These are phyloP conservation scores for Nesogale talazaci DNA, from an alignment of 2,113 vertebrate species.

Conservation along the genomic window DNA sequence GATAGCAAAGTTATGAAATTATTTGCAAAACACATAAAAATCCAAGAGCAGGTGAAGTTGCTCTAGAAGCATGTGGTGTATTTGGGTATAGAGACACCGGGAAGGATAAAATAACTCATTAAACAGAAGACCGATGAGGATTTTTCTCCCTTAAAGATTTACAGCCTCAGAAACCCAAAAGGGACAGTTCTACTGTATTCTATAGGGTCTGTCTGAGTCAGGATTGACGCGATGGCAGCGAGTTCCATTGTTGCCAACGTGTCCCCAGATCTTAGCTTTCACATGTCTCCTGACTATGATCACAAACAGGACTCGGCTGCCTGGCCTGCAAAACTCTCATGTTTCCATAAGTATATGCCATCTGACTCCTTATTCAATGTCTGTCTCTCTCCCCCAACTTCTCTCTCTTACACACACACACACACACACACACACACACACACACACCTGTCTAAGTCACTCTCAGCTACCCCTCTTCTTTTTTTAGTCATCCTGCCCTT, in stretches of 20 bases:
- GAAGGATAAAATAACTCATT: no score
- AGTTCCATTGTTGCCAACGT: no score
- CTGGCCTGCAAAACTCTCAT: neutral
- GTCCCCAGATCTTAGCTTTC: neutral
- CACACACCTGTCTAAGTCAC: neutral
- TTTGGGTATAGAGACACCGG: no score
- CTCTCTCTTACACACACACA: neutral
- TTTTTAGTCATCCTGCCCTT: neutral
- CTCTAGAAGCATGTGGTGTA: no score
- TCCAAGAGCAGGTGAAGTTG: no score
- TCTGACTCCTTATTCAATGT: no score
- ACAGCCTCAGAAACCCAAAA: no score
- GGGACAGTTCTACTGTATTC: no score
- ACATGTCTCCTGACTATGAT: neutral
- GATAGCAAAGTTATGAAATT: no score
- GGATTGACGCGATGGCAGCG: no score
- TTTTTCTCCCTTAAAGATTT: neutral
- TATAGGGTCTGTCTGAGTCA: no score
- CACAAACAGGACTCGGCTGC: neutral
- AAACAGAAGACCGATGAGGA: neutral
- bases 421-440: neutral
- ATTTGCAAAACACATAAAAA: no score
- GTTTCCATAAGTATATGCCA: neutral
- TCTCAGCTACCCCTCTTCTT: neutral
- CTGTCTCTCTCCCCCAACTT: neutral